Base-by-base conservation (phyloP, 2,797 vertebrate genomes). In the Holocentrus rufus region DNA sequence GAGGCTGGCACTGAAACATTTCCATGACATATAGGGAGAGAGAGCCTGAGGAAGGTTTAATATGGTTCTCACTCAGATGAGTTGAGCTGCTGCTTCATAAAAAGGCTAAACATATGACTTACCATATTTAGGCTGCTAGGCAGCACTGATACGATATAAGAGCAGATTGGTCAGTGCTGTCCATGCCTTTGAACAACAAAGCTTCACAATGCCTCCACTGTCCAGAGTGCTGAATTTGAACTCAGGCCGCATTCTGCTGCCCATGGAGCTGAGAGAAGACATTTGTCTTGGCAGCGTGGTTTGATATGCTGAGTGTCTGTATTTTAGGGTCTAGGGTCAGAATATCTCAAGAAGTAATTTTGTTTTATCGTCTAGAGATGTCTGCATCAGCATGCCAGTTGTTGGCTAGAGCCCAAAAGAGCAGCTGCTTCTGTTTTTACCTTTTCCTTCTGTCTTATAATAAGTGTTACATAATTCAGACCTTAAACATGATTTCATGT, bases 181-280 rank as follows among this genome's bases (percentile, higher is more conserved):
- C 57, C 22, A 53, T 25, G 20, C 8, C 31, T 18, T 17, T 34
- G 55, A 34, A 71, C 31, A 22, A 36, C 44, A 7, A 22, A 27
- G 4, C 11, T 17, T 42, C 50, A 31, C 2, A 50, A 10, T 23
- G 27, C 1, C 6, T 25, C 17, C 5, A 18, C 49, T 56, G 50
- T 63, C 59, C n/a, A 56, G 10, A 39, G 42, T 56, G 39, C 23
- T 63, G 58, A 63, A 69, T 69, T 60, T 52, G 46, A 75, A 54
- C 15, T 49, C 30, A 4, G 31, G 30, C 13, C 34, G 15, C 11
- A 22, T 56, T 47, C 20, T 50, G 13, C 36, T 23, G 39, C 56
- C 50, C 49, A 15, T 34, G 17, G 42, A 54, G 56, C 22, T 56
- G 39, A 34, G 22, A 39, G 39, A 65, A 64, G 68, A 70, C 36